These are phyloP conservation scores for Tauraco erythrolophus DNA, from an alignment of 2,113 vertebrate genomes.

Conservation along the genomic window DNA sequence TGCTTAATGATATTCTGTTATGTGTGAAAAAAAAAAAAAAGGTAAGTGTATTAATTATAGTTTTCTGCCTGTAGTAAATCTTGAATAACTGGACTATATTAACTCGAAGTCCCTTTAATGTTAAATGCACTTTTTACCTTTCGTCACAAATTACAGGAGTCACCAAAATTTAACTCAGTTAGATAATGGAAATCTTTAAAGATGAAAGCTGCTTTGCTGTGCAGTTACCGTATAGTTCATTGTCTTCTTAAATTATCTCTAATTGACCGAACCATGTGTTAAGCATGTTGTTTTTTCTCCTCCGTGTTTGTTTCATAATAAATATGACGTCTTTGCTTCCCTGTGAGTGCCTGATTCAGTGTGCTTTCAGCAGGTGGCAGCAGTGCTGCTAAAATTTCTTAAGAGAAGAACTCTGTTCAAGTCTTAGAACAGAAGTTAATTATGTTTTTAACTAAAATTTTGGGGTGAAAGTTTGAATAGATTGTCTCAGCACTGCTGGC, in stretches of 20 bases:
- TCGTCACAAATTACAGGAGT: background rate
- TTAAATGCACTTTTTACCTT: background rate
- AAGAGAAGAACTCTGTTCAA: background rate
- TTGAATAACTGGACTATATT: background rate
- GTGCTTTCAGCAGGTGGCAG: conserved; percentile 47
- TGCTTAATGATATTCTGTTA: background rate
- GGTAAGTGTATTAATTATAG: background rate
- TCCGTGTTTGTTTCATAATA: background rate
- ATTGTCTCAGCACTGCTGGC: background rate
- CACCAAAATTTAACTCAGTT: background rate
- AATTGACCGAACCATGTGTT: fast-evolving
- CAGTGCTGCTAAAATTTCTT: background rate
- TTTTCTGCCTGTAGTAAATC: background rate
- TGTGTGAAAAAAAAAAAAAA: background rate
- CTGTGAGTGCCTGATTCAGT: background rate
- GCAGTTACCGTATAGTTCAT: background rate
- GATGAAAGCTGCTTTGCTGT: background rate
- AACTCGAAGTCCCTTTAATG: background rate
- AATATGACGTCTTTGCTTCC: background rate
- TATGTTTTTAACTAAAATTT: background rate
- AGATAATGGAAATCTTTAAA: background rate
- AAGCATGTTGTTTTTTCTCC: background rate
- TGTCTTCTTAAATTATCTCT: background rate
- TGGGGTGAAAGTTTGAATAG: background rate
- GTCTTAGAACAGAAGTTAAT: background rate